Percentiles rank a stretch among this genome's conserved stretches.
Evolutionary conservation across 2,113 vertebrate genomes (phyloP).

Genomic region (Tautogolabrus adspersus): DNA sequence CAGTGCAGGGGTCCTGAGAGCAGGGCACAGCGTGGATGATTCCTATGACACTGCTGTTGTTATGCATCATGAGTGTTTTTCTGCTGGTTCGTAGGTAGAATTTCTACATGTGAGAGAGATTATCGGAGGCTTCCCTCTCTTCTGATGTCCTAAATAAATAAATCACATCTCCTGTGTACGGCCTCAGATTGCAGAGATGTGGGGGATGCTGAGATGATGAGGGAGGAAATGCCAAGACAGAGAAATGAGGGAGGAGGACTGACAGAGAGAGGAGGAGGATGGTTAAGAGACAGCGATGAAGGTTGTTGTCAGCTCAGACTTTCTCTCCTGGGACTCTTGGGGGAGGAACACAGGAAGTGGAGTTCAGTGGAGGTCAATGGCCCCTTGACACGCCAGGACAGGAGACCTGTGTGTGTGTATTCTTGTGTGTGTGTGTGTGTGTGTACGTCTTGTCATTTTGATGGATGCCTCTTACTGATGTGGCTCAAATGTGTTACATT

Average conservation of each 20-base stretch:
- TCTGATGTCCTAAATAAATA: conserved; percentile 16
- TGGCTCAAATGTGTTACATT: conserved; percentile 41
- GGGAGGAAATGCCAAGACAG: conserved; percentile 41
- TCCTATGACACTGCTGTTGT: conserved; percentile 20
- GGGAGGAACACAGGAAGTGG: conserved; percentile 67
- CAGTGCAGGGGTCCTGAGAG: conserved; percentile 27
- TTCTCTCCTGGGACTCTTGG: conserved; percentile 48
- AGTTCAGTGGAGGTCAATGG: conserved; percentile 68
- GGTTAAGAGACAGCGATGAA: conserved; percentile 48
- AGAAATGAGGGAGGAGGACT: conserved; percentile 56
- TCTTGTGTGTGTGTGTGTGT: conserved; percentile 41
- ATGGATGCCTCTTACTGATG: conserved; percentile 53
- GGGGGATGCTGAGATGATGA: conserved; percentile 2
- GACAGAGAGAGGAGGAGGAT: conserved; percentile 41
- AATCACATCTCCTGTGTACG: not conserved
- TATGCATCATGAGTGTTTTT: not conserved
- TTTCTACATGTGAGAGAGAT: not conserved
- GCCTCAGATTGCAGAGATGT: conserved; percentile 3
- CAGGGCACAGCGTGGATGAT: conserved; percentile 24
- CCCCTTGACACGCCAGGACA: conserved; percentile 63
- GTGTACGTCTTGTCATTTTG: conserved; percentile 45
- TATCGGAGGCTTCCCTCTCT: not conserved
- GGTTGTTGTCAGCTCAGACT: conserved; percentile 52
- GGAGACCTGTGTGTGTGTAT: conserved; percentile 17
- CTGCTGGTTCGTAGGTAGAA: not conserved